phyloP scores from a whole-genome alignment of 2,797 vertebrate species.

The Fistularia tabacaria region DNA sequence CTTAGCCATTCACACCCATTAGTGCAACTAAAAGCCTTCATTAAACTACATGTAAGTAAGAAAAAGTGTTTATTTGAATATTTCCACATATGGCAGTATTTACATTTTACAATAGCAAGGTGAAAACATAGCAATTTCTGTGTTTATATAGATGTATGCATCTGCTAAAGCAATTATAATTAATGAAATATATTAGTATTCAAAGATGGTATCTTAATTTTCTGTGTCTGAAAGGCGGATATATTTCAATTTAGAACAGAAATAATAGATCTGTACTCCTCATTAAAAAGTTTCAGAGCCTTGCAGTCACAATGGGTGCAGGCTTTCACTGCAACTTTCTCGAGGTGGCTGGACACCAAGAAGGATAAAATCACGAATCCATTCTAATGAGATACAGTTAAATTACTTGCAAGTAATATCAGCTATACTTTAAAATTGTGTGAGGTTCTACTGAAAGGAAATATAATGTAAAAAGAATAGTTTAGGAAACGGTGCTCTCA shows the following conservation, averaged over 20 bases:
- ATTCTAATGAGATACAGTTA: conserved; percentile 44
- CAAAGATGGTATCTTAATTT: conserved; percentile 35
- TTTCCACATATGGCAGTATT: conserved; percentile 52
- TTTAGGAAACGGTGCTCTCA: not conserved
- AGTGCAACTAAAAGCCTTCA: conserved; percentile 41
- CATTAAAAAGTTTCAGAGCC: conserved; percentile 39
- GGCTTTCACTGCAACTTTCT: conserved; percentile 27
- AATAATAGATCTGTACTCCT: conserved; percentile 26
- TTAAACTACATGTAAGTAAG: conserved; percentile 35
- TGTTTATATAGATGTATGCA: too few relatives aligned
- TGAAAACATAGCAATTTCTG: conserved; percentile 9
- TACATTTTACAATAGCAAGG: conserved; percentile 64
- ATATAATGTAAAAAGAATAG: too few relatives aligned
- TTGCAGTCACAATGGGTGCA: conserved; percentile 17
- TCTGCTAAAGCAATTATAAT: conserved; percentile 24
- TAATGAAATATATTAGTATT: conserved; percentile 52
- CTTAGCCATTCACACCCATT: conserved; percentile 35
- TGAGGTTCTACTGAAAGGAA: conserved; percentile 10
- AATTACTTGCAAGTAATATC: conserved; percentile 25
- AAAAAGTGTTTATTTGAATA: conserved; percentile 55
- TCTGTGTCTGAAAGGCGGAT: conserved; percentile 25
- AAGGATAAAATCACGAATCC: conserved; percentile 25
- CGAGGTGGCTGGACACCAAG: conserved; percentile 5
- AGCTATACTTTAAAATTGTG: conserved; percentile 29
- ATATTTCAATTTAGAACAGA: conserved; percentile 41